Evolutionary conservation across 2,797 vertebrate genomes (phyloP), one percentile per base, ranked within the genome.

Genomic region (Rousettus madagascariensis): DNA sequence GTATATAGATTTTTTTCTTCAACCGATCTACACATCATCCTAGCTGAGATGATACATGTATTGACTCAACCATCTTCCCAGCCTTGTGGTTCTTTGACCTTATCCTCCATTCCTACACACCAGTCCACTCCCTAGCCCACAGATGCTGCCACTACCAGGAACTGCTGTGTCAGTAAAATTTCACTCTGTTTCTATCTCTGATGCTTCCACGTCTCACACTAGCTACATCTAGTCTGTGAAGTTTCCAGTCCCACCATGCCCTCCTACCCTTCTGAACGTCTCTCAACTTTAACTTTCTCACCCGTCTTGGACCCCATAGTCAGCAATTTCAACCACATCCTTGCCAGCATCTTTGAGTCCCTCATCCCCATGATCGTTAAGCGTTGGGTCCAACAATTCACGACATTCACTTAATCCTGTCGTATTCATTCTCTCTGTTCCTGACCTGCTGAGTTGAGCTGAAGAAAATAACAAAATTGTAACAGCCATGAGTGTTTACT

Each of bases 401-500:
- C 43, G 41, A 24, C 26, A 41, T 28, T 86, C 53, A 59, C 24
- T 86, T 59, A 46, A 43, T 3, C 5, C 8, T 26, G 49, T 55
- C 59, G 5, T 5, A 46, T 13, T 20, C 7, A 7, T 51, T 66
- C 16, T 20, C 61, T 17, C 61, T 90, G 26, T 24, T 78, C 33
- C 43, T 20, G 4, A 33, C 6, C 33, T 24, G 17, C 61, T 72
- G 19, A 57, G 71, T 41, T 82, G 55, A 72, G 28, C 0, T 46
- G 41, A 77, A 82, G 49, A 63, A 57, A 74, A 71, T 5, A 41
- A 26, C 24, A 74, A 13, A 30, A 8, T 19, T 59, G 4, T 38
- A 13, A 38, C 22, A 43, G 8, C 28, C 55, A 30, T 8, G 8
- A 1, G 10, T 33, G 20, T 2, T 0, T 16, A 17, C 16, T 72